Evolutionary conservation across 2,888 invertebrate genomes (phyloP).

Genomic region (Choristoneura rosaceana): DNA sequence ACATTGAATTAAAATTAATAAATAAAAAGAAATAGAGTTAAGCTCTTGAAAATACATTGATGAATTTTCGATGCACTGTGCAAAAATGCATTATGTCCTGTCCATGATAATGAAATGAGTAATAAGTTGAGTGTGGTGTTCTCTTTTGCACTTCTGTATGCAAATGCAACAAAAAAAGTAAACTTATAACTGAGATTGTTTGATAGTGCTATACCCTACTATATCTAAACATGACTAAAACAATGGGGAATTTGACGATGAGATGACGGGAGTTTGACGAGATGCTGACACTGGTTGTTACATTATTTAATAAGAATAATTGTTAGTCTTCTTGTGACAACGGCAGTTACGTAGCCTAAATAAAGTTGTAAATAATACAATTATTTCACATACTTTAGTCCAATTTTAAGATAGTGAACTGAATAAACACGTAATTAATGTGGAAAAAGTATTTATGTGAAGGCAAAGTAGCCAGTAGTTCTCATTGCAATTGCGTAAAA

Average conservation of each 20-base stretch:
- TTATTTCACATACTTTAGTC: not conserved
- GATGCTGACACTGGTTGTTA: not conserved
- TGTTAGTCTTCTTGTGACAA: not conserved
- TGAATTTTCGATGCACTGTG: too few species aligned
- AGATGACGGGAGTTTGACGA: too few species aligned
- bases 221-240: not conserved
- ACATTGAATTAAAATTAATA: too few species aligned
- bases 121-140: too few species aligned
- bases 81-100: too few species aligned
- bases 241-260: not conserved
- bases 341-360: not conserved
- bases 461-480: not conserved
- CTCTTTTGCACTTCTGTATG: not conserved
- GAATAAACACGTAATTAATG: not conserved
- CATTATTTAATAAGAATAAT: not conserved
- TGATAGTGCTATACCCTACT: not conserved
- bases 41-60: too few species aligned
- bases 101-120: too few species aligned
- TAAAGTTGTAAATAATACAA: not conserved
- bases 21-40: too few species aligned
- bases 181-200: not conserved
- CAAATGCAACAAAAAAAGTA: not conserved
- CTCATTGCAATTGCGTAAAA: constrained; percentile 1
- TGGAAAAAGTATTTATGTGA: not conserved
- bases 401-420: not conserved